Base-by-base conservation (phyloP, 2,888 invertebrate genomes). In the Nymphalis polychloros region DNA sequence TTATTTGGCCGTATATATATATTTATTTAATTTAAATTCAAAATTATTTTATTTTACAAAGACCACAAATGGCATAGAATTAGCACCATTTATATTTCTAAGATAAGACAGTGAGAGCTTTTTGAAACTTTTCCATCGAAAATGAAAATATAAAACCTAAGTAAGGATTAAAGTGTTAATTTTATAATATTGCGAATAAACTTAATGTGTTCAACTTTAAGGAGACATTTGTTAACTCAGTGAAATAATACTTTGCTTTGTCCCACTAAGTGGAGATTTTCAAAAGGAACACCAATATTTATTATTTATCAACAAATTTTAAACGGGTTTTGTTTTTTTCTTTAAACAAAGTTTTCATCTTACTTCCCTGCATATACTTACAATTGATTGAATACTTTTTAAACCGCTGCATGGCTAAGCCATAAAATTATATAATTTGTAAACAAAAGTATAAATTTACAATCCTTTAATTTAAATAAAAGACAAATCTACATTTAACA, bases 91-190 rank as follows among this genome's bases (percentile, higher is more conserved):
- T 75, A 57, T 57, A 27, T 77, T 73, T 72, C 41, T 41, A 41
- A 41, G 41, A 41, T 13, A 76, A 83, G 87, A 87, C 89, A 89
- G 88, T 87, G 90, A 90, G 89, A 88, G 85, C 73, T 31, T 75
- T 77, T 66, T 87, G 90, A 90, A 91, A 91, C 91, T 90, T 90
- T 91, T 89, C 91, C 80, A 89, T 87, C 90, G 80, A 85, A 83
- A 87, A 87, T n/a, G 2, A 31, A 81, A 82, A 77, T 75, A 76
- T 83, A 84, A 80, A 84, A 82, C 85, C 64, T 73, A 73, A 82
- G 84, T 85, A 86, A 81, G 79, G 83, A 84, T 87, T 86, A 87
- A 88, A 87, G 87, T 86, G 84, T 86, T 83, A 83, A 78, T 67
- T 72, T 63, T 63, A 59, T 65, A 73, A 71, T 57, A 67, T 64